Conservation (phyloP, 2,888 invertebrate species). For the Latrodectus hesperus region DNA sequence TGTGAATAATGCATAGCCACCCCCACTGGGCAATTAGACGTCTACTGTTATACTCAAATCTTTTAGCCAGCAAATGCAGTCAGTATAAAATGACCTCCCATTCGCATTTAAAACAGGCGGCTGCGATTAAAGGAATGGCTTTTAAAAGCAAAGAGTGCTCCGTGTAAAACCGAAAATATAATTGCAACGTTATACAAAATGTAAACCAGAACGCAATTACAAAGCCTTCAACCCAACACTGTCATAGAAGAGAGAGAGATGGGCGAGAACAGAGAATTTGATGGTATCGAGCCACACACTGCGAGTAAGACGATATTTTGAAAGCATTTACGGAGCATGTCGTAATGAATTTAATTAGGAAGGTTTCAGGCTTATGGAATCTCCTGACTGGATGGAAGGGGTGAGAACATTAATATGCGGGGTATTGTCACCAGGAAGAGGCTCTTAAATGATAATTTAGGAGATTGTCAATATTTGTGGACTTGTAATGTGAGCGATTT, state of each 20-base stretch:
- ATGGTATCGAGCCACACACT: slow-evolving; percentile 18
- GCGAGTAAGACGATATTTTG: slow-evolving; percentile 55
- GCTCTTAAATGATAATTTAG: neutral
- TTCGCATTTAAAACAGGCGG: slow-evolving; percentile 4
- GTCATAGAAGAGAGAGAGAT: neutral
- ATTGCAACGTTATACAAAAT: slow-evolving; percentile 45
- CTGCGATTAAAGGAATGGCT: slow-evolving; percentile 24
- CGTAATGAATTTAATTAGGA: slow-evolving; percentile 60
- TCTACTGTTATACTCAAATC: neutral
- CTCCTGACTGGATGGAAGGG: too few relatives aligned
- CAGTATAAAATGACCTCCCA: slow-evolving; percentile 11
- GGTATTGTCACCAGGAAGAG: neutral
- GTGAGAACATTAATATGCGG: neutral
- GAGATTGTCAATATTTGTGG: neutral
- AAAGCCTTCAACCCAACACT: slow-evolving; percentile 1
- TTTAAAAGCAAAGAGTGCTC: slow-evolving; percentile 29
- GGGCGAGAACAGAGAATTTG: neutral
- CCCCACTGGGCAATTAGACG: neutral
- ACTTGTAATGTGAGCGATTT: too few relatives aligned
- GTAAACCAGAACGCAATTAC: slow-evolving; percentile 54
- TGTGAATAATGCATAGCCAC: neutral
- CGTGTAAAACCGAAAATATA: slow-evolving; percentile 36
- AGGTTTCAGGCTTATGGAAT: neutral
- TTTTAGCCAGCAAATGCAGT: neutral
- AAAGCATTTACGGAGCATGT: slow-evolving; percentile 39